These are phyloP conservation scores for Paramuricea clavata DNA, from an alignment of 92 coral and sea anemone genomes.

Conservation along the genomic window DNA sequence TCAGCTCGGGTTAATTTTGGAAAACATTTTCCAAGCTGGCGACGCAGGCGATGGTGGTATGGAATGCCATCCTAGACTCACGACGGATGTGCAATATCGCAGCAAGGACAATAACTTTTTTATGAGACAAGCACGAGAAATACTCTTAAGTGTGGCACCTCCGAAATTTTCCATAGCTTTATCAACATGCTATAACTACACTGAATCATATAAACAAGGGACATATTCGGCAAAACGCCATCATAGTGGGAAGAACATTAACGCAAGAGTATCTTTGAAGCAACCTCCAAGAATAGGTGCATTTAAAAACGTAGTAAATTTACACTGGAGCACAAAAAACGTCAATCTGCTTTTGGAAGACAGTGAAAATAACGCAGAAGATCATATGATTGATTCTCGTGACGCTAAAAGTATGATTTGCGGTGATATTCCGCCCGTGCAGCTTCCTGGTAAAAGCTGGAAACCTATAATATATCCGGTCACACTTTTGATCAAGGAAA, in stretches of 20 bases:
- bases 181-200: constrained; percentile 64
- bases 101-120: constrained; percentile 41
- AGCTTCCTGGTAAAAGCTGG: constrained; percentile 38
- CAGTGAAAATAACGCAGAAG: not conserved
- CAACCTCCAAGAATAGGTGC: constrained; percentile 44
- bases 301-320: constrained; percentile 33
- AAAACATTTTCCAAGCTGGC: constrained; percentile 39
- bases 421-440: constrained; percentile 68
- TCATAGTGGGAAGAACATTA: too few relatives aligned
- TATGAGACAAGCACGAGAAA: constrained; percentile 59
- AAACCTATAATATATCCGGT: constrained; percentile 25
- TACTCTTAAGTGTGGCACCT: constrained; percentile 43
- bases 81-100: constrained; percentile 34
- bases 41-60: constrained; percentile 44
- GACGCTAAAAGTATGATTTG: constrained; percentile 62
- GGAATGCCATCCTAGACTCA: constrained; percentile 58
- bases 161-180: constrained; percentile 37
- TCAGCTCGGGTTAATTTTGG: constrained; percentile 29
- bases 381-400: constrained; percentile 54
- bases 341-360: constrained; percentile 44
- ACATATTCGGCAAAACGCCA: constrained; percentile 53
- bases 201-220: constrained; percentile 37
- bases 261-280: constrained; percentile 49
- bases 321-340: constrained; percentile 59
- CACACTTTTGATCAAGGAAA: constrained; percentile 40